Evolutionary conservation across 2,113 vertebrate genomes (phyloP).

Genomic region (Takifugu flavidus): DNA sequence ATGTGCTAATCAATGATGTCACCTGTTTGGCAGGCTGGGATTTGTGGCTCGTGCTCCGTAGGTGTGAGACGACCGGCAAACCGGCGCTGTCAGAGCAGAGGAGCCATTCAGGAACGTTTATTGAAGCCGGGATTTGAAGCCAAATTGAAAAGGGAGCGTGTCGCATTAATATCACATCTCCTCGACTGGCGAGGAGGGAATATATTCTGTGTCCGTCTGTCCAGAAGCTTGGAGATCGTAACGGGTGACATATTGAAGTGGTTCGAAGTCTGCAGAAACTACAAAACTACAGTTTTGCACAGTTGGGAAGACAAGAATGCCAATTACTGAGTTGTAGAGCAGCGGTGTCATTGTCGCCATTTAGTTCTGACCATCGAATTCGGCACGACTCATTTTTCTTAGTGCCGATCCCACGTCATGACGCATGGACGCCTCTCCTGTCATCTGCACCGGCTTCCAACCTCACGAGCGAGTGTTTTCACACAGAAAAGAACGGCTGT

Average conservation of each 20-base stretch:
- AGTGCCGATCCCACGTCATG: neutral
- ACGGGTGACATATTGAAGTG: too few relatives aligned
- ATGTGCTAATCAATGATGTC: neutral
- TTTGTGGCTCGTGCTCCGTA: conserved; percentile 47
- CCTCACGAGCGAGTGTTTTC: conserved; percentile 35
- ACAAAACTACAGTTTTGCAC: too few relatives aligned
- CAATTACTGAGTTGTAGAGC: too few relatives aligned
- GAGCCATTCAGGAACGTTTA: conserved; percentile 13
- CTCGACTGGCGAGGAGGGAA: too few relatives aligned
- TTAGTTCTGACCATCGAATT: too few relatives aligned
- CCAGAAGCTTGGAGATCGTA: too few relatives aligned
- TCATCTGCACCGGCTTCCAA: conserved; percentile 3
- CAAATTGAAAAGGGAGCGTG: too few relatives aligned
- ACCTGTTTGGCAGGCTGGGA: conserved; percentile 31
- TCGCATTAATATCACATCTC: too few relatives aligned
- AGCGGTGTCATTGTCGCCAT: too few relatives aligned
- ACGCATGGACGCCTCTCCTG: neutral
- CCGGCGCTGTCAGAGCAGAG: conserved; percentile 30
- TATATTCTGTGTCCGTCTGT: too few relatives aligned
- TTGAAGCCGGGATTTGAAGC: conserved; percentile 18
- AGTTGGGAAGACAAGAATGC: too few relatives aligned
- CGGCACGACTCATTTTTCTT: neutral
- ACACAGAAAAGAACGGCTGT: conserved; percentile 38
- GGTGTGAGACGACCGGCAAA: conserved; percentile 28
- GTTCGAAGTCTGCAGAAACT: too few relatives aligned